phyloP scores from a whole-genome alignment of 1,140 invertebrate species.

The Manduca sexta region DNA sequence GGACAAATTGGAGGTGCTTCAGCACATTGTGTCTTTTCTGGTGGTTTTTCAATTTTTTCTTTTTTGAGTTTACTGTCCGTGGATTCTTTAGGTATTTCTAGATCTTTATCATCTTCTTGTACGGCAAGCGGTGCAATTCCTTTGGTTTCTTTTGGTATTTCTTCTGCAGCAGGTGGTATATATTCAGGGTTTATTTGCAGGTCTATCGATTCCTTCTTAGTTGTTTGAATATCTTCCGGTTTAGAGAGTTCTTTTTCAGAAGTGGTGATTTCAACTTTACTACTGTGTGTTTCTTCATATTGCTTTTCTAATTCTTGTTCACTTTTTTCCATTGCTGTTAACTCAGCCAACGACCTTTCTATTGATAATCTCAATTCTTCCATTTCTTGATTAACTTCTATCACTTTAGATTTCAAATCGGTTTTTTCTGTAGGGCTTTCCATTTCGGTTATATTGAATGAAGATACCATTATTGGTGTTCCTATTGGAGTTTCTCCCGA shows the following conservation, averaged over 20 bases:
- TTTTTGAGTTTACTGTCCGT: constrained; percentile 1
- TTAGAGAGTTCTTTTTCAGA: no score
- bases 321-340: constrained; percentile 46
- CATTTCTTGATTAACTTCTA: constrained; percentile 60
- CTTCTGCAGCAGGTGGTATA: no score
- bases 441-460: constrained; percentile 24
- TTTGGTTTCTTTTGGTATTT: no score
- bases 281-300: constrained; percentile 23
- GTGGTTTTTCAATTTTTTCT: constrained; percentile 4
- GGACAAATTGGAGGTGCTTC: constrained; percentile 33
- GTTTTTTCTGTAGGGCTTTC: constrained; percentile 37
- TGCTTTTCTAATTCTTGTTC: constrained; percentile 35
- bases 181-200: no score
- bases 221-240: no score
- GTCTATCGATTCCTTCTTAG: no score
- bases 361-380: constrained; percentile 56
- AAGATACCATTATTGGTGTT: constrained; percentile 8
- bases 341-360: constrained; percentile 57
- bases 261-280: not conserved
- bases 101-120: not conserved
- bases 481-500: constrained; percentile 39
- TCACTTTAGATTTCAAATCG: constrained; percentile 56
- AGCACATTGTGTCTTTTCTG: not conserved
- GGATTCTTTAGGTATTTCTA: not conserved
- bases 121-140: not conserved